Conservation (phyloP, 2,888 invertebrate genomes). For the Lobophora halterata region DNA sequence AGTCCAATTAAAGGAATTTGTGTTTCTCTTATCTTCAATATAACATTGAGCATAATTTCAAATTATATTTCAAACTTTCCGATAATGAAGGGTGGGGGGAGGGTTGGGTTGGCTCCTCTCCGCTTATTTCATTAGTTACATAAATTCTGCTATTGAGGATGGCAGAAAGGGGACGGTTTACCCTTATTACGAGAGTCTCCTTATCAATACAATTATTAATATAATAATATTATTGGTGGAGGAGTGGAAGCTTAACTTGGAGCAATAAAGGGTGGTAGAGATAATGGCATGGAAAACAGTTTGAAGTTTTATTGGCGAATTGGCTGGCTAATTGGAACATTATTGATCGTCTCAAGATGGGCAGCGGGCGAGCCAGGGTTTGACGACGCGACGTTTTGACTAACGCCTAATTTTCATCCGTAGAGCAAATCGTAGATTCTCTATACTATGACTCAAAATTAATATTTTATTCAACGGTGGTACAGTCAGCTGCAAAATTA, state of each 20-base stretch:
- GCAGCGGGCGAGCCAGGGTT: constrained; percentile 48
- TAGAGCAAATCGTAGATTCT: neutral
- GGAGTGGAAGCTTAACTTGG: constrained; percentile 77
- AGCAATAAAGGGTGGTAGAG: constrained; percentile 79
- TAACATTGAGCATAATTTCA: constrained; percentile 82
- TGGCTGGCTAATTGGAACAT: constrained; percentile 78
- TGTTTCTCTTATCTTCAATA: constrained; percentile 82
- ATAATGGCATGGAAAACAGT: constrained; percentile 82
- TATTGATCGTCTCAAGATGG: constrained; percentile 70
- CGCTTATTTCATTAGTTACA: constrained; percentile 82
- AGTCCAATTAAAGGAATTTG: constrained; percentile 82
- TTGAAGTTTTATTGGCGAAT: constrained; percentile 81
- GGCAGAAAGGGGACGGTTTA: constrained; percentile 80
- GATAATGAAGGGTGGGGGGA: constrained; percentile 77
- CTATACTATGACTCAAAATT: too few relatives aligned
- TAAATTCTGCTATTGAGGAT: constrained; percentile 81
- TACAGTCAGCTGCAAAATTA: too few relatives aligned
- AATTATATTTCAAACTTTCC: constrained; percentile 82
- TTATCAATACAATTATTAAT: constrained; percentile 82
- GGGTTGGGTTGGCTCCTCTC: constrained; percentile 64
- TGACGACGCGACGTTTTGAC: too few relatives aligned
- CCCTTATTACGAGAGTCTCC: constrained; percentile 81
- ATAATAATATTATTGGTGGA: constrained; percentile 80
- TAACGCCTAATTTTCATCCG: neutral
- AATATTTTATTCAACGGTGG: too few relatives aligned